These are phyloP conservation scores for Bergia sp. DNA, from an alignment of 92 coral and sea anemone species.

Conservation along the genomic window DNA sequence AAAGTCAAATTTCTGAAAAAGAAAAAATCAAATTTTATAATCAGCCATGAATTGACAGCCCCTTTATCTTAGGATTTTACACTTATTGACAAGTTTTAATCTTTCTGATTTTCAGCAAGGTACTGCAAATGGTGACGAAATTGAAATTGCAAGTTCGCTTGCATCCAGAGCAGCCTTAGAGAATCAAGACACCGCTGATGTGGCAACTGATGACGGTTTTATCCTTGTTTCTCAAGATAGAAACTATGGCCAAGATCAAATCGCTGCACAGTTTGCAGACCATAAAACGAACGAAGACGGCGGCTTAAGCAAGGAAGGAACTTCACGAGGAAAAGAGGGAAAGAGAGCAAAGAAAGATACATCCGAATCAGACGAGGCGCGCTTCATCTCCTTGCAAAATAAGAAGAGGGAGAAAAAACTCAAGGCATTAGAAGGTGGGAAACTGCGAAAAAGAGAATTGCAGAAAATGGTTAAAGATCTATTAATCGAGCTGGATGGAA, in stretches of 20 bases:
- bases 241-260: not conserved
- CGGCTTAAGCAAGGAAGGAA: not conserved
- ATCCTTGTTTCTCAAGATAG: not conserved
- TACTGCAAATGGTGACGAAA: not conserved
- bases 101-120: constrained; percentile 7
- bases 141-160: not conserved
- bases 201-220: not conserved
- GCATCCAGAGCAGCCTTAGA: not conserved
- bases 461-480: constrained; percentile 46
- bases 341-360: not conserved
- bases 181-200: not conserved
- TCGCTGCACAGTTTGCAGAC: not conserved
- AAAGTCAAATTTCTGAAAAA: no score
- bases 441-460: constrained; percentile 67
- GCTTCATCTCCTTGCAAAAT: not conserved
- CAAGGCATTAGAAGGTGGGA: constrained; percentile 4
- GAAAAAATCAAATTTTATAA: no score
- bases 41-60: no score
- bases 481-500: constrained; percentile 63
- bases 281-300: not conserved
- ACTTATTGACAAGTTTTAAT: not conserved
- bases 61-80: not conserved
- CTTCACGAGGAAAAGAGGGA: not conserved
- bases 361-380: not conserved
- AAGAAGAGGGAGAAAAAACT: constrained; percentile 26